Conservation (phyloP, 2,797 vertebrate species). For the Linurgus olivaceus region DNA sequence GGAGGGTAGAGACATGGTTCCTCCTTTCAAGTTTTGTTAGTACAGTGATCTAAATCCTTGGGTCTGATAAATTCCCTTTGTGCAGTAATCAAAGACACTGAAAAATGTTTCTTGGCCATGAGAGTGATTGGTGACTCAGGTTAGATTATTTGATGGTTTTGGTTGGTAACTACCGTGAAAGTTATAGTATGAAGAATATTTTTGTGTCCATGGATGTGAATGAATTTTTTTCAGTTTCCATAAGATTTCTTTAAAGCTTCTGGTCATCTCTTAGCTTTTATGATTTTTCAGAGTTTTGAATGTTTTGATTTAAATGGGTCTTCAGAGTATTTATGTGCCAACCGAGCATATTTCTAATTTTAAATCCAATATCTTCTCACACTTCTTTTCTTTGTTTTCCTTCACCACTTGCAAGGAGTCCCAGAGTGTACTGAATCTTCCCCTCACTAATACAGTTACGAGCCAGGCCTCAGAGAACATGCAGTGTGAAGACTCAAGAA, state of each 20-base stretch:
- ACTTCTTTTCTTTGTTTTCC: neutral
- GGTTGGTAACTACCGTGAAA: neutral
- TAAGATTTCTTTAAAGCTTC: neutral
- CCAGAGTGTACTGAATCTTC: slow-evolving; percentile 62
- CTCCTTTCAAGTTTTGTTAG: neutral
- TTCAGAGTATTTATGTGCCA: neutral
- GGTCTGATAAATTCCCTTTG: neutral
- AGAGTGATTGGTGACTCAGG: neutral
- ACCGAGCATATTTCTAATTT: neutral
- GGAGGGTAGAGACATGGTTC: neutral
- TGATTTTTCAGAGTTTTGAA: neutral
- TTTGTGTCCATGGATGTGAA: neutral
- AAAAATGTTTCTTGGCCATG: neutral
- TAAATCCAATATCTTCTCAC: neutral
- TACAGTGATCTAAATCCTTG: neutral
- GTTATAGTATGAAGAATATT: neutral
- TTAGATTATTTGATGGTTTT: neutral
- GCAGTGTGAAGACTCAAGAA: slow-evolving; percentile 55
- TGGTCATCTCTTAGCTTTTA: neutral
- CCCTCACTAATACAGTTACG: neutral
- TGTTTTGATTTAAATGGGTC: neutral
- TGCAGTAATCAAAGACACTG: neutral
- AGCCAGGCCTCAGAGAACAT: slow-evolving; percentile 43
- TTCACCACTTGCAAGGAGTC: slow-evolving; percentile 64
- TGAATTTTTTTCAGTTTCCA: neutral